Evolutionary conservation across 2,113 vertebrate genomes (phyloP).

Genomic region (Turdus rufiventris): DNA sequence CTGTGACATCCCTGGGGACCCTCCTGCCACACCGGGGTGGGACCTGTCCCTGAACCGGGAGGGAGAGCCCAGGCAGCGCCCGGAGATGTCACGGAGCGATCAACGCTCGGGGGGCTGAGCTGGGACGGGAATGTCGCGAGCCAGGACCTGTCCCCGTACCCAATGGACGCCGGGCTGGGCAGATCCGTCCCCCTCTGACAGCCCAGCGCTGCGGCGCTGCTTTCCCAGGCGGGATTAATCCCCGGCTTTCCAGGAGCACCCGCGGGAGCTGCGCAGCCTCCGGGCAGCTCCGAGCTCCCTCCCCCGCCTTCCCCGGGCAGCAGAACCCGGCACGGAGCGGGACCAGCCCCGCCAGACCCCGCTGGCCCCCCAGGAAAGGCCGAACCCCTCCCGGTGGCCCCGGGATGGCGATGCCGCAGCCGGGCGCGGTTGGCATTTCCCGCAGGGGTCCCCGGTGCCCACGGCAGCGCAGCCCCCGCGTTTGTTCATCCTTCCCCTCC

Average conservation of each 20-base stretch:
- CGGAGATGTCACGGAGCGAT: fast-evolving
- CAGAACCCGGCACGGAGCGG: fast-evolving
- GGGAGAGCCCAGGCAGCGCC: not conserved
- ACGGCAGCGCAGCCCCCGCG: not conserved
- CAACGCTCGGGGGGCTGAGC: not conserved
- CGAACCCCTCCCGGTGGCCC: fast-evolving
- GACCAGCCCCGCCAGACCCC: not conserved
- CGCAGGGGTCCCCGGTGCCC: not conserved
- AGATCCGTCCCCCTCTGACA: not conserved
- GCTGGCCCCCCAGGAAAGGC: not conserved
- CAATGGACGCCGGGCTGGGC: fast-evolving
- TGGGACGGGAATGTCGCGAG: fast-evolving
- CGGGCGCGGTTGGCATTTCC: fast-evolving
- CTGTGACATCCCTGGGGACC: not conserved
- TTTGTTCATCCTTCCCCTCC: not conserved
- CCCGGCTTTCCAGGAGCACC: not conserved
- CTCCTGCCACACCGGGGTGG: not conserved
- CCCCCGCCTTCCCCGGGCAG: not conserved
- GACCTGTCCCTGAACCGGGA: fast-evolving
- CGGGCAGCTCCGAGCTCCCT: not conserved
- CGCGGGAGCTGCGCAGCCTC: not conserved
- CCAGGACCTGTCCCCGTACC: fast-evolving
- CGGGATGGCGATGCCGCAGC: fast-evolving
- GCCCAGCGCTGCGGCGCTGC: not conserved
- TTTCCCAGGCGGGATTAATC: not conserved